Evolutionary conservation across 2,797 vertebrate genomes (phyloP), one percentile per base, ranked within the genome.

Genomic region (Enteromius anoplus): DNA sequence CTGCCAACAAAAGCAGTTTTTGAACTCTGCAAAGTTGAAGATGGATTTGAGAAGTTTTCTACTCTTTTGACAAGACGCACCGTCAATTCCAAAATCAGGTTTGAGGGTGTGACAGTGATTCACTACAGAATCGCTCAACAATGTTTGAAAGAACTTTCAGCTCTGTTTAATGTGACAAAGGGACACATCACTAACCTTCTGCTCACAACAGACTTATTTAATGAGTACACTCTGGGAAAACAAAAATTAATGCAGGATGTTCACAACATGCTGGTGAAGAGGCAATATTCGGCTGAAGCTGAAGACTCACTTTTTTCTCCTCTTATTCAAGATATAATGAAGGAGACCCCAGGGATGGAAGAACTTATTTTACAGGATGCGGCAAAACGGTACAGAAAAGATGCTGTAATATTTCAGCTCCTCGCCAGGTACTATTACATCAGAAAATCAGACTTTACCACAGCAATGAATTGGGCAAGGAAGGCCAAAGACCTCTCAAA

Each of bases 391-490:
- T 91, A 89, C 60, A 9, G 80, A 29, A 91, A 92, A 58, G 87
- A 93, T 90, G 86, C 93, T 8, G 34, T 90, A 40, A 83, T 94
- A 47, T 86, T 19, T 51, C 93, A 94, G 84, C 89, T 94, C 81
- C 78, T 94, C 0, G 90, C 93, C 45, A 90, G 93, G 84, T 94
- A 94, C 81, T 88, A 91, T 68, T 94, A 91, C 85, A 87, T 93
- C 0, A 91, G 82, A 77, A 92, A 90, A 80, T 91, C 78, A 19
- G 80, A 93, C 47, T 94, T 92, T 73, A 2, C 0, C 26, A 79
- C 81, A 69, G 93, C 92, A 72, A 91, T 83, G 6, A 0, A 0
- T 1, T 93, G 89, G 90, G 91, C 92, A 84, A 0, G 29, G 1
- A 85, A 66, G 42, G 92, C 93, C 53, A 92, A 84, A 88, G 42